Percentiles rank a stretch among this genome's conserved stretches.
phyloP scores from a whole-genome alignment of 2,113 vertebrate genomes.

The Monarcha castaneiventris region DNA sequence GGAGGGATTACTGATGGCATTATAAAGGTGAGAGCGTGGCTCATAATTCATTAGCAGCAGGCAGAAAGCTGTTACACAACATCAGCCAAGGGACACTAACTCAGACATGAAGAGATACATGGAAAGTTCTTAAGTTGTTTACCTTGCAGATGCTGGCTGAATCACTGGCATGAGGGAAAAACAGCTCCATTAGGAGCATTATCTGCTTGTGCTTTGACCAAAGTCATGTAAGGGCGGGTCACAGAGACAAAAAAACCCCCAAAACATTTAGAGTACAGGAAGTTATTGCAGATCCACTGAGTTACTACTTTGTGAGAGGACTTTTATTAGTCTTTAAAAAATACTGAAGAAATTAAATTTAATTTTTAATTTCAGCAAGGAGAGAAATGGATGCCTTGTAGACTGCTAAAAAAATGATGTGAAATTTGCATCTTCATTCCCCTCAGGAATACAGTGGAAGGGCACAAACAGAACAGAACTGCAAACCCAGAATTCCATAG shows the following conservation, averaged over 20 bases:
- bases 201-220: neutral
- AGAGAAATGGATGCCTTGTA: neutral
- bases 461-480: neutral
- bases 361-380: neutral
- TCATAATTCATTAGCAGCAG: neutral
- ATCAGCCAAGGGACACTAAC: neutral
- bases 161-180: neutral
- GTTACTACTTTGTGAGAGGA: neutral
- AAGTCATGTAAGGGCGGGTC: neutral
- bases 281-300: neutral
- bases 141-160: neutral
- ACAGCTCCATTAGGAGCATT: neutral
- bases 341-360: neutral
- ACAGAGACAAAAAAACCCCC: rapidly evolving
- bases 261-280: neutral
- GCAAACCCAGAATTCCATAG: neutral
- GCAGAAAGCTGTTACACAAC: neutral
- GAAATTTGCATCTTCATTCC: neutral
- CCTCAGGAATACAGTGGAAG: neutral
- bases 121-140: neutral
- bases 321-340: neutral
- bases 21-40: neutral
- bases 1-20: neutral
- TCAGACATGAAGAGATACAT: neutral
- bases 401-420: neutral